Evolutionary conservation across 2,113 vertebrate genomes (phyloP).

Genomic region (Corythornis cristatus): DNA sequence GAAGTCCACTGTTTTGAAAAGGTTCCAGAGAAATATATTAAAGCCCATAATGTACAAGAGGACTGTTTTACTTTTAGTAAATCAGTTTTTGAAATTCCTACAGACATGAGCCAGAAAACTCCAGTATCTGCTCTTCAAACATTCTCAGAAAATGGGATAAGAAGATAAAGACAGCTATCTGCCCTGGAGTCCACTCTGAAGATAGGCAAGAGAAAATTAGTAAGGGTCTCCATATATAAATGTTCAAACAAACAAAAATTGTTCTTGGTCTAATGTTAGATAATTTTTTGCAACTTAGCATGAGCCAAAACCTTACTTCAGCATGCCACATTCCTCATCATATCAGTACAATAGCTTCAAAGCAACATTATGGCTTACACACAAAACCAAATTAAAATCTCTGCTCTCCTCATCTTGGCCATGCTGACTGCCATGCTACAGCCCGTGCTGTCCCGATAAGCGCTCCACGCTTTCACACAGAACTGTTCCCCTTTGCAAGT

Average conservation of each 20-base stretch:
- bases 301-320: neutral
- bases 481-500: neutral
- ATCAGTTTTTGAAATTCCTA: neutral
- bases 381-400: neutral
- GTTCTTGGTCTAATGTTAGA: neutral
- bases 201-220: neutral
- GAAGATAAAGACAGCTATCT: neutral
- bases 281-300: neutral
- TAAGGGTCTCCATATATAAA: neutral
- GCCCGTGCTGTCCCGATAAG: neutral
- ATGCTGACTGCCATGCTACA: neutral
- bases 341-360: neutral
- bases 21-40: neutral
- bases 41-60: neutral
- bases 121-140: neutral
- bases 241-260: neutral
- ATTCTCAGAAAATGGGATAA: neutral
- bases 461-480: neutral
- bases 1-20: neutral
- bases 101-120: neutral
- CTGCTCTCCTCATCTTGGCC: neutral
- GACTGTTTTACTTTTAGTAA: neutral
- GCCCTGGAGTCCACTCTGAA: neutral
- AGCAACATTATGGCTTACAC: neutral
- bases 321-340: neutral